Evolutionary conservation across 2,888 invertebrate species (phyloP), one percentile per base, ranked within the genome.

Genomic region (Harpalus rubripes): DNA sequence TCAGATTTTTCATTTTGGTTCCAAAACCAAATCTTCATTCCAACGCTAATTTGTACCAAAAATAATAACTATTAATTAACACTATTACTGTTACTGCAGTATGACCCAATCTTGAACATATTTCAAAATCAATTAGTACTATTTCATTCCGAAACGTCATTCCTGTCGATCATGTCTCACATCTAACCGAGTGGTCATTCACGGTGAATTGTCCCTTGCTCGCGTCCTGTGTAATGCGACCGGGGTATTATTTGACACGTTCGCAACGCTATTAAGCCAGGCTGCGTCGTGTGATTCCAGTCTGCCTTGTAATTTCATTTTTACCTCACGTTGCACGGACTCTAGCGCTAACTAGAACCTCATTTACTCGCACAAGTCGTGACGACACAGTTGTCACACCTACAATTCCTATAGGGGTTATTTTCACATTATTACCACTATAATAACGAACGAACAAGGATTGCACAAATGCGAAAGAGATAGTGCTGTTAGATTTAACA

Each of bases 231-330:
- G 68, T 74, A 74, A 74, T 74, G 41, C 41, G 72, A 52, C 72
- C 41, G 2, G 18, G 44, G 72, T 74, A 74, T 74, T 41, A 74
- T 74, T 74, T 74, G 72, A 74, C 72, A 74, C 72, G 72, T 74
- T 74, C 72, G 72, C 44, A 74, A 74, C 44, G 72, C 22, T 74
- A 74, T 44, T 15, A 52, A 52, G 10, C 72, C 7, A 15, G 68
- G 41, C 72, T 41, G 22, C 16, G 72, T 74, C 72, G 72, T 74
- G 72, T 74, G 41, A 74, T 74, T 74, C 72, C 72, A 74, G 41
- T 18, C 44, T 74, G 72, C 72, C 72, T 74, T 74, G 72, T 74
- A 74, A 74, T 74, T 74, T 74, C 72, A 74, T 74, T 74, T 74
- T 74, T 74, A 74, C 72, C 41, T 74, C 72, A 74, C 72, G 72